Evolutionary conservation across 1,140 invertebrate species (phyloP), one percentile per base, ranked within the genome.

Genomic region (Trachymyrmex cornetzi): DNA sequence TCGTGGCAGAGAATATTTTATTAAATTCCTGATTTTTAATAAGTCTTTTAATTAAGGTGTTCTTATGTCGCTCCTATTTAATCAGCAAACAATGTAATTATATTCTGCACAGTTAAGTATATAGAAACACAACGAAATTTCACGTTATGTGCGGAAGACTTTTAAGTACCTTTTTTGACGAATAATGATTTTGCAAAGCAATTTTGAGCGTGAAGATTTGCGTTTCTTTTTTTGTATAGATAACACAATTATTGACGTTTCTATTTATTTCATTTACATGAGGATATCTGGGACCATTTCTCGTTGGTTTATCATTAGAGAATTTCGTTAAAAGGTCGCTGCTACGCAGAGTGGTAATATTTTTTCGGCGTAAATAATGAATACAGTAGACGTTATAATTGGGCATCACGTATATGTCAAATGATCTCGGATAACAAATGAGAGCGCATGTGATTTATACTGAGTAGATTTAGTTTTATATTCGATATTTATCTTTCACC

Each of bases 351-450:
- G 1, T 63, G 0, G 22, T 77, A 24, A 79, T 27, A 38, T 55
- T 55, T 80, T 81, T 57, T 61, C 34, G 0, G 57, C 57, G 61
- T 87, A 81, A 89, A 89, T 88, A 81, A 86, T 82, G 86, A 59
- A 86, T 81, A 77, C 27, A 48, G n/a, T n/a, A 50, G 30, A 14
- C 14, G 16, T 19, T 64, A 7, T 44, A 55, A 74, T 79, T 55
- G 59, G 30, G 2, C 38, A 38, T 59, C 12, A 77, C 22, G n/a
- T 67, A 30, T 48, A 30, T 66, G 63, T 88, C 85, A 89, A 88
- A 86, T 86, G 72, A 53, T 69, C 27, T 22, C 30, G 66, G 14
- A 75, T 80, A 64, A 80, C 27, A 80, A 80, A 66, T 88, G 75
- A 80, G 67, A 80, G 61, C 61, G 63, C 48, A 5, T 5, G 48